phyloP scores from a whole-genome alignment of 2,797 vertebrate genomes.

The Apogon hyalosoma region DNA sequence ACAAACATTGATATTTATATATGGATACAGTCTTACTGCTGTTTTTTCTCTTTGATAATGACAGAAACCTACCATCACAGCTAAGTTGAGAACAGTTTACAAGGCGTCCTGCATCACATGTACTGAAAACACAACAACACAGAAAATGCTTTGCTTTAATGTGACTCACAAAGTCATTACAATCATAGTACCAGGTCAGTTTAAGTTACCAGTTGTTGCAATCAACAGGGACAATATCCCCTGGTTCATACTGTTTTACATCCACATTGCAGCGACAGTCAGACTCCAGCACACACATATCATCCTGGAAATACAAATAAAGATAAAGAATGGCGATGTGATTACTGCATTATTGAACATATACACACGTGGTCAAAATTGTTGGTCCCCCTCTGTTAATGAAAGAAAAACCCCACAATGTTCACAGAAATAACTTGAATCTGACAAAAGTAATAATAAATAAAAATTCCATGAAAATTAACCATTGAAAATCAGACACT shows the following conservation, averaged over 20 bases:
- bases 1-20: not conserved
- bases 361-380: too few relatives aligned
- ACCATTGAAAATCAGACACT: too few relatives aligned
- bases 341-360: not conserved
- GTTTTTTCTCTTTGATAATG: too few relatives aligned
- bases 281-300: slow-evolving; percentile 78
- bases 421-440: too few relatives aligned
- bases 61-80: slow-evolving; percentile 81
- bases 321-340: not conserved
- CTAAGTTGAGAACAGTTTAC: slow-evolving; percentile 82
- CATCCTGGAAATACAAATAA: slow-evolving; percentile 75
- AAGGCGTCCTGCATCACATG: slow-evolving; percentile 85
- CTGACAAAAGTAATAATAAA: too few relatives aligned
- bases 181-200: not conserved
- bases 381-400: too few relatives aligned
- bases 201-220: slow-evolving; percentile 89
- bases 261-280: slow-evolving; percentile 84
- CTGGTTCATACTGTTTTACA: slow-evolving; percentile 77
- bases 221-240: slow-evolving; percentile 73
- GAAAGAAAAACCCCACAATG: too few relatives aligned
- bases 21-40: too few relatives aligned
- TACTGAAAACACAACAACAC: slow-evolving; percentile 68
- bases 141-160: too few relatives aligned
- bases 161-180: not conserved
- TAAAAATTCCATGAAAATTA: too few relatives aligned